phyloP scores from a whole-genome alignment of 1,140 invertebrate genomes.

The Lamellibrachia luymesi region DNA sequence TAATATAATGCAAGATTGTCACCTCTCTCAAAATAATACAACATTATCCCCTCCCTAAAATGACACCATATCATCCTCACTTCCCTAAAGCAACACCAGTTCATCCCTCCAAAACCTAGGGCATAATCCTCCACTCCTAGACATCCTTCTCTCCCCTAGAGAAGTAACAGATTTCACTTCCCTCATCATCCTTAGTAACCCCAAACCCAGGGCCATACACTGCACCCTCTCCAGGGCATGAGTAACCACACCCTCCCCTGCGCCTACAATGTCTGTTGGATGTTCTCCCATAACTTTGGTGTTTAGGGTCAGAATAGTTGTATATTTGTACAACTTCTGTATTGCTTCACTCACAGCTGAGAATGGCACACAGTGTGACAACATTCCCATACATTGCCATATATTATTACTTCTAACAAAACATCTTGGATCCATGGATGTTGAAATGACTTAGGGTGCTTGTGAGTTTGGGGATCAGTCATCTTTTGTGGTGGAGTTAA shows the following conservation, averaged over 20 bases:
- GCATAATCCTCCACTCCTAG: not conserved
- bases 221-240: not conserved
- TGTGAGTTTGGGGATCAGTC: not conserved
- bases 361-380: not conserved
- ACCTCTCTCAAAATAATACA: too few relatives aligned
- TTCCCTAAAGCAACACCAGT: not conserved
- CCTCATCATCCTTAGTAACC: not conserved
- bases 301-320: not conserved
- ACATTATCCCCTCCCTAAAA: not conserved
- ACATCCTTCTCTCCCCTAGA: not conserved
- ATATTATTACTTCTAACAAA: not conserved
- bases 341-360: not conserved
- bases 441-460: not conserved
- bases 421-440: not conserved
- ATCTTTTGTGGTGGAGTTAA: not conserved
- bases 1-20: not conserved
- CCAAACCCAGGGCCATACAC: not conserved
- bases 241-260: not conserved
- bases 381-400: not conserved
- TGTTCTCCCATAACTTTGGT: not conserved
- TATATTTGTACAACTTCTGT: not conserved
- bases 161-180: not conserved
- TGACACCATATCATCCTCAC: not conserved
- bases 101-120: not conserved
- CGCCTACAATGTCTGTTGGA: not conserved